Evolutionary conservation across 2,888 invertebrate genomes (phyloP).

Genomic region (Drosophila ezoana): DNA sequence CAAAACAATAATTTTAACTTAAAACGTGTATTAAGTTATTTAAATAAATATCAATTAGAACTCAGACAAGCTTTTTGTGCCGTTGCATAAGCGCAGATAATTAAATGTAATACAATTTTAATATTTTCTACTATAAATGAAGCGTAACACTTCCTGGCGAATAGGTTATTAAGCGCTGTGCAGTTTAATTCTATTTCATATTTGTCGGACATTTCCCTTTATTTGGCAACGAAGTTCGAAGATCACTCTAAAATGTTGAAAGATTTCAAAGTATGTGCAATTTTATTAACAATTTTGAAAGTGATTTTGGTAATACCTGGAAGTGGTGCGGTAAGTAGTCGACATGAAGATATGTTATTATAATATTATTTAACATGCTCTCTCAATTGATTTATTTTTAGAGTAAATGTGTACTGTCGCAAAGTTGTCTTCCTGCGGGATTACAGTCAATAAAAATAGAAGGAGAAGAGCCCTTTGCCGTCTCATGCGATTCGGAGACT

Average conservation of each 20-base stretch:
- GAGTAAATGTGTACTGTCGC: no score
- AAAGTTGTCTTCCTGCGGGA: not conserved
- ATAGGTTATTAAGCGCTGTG: not conserved
- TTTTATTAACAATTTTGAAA: not conserved
- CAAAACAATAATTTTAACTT: no score
- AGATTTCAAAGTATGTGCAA: not conserved
- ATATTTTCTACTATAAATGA: not conserved
- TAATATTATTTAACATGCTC: no score
- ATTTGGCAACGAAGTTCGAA: not conserved
- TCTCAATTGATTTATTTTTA: no score
- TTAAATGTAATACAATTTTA: no score
- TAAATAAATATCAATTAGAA: no score
- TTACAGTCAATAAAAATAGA: not conserved
- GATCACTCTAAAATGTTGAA: not conserved
- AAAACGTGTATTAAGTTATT: no score
- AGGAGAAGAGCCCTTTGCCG: not conserved
- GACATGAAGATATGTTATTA: no score
- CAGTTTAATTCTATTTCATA: not conserved
- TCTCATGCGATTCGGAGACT: not conserved
- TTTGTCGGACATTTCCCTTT: not conserved
- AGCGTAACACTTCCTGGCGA: not conserved
- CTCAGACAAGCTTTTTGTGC: no score
- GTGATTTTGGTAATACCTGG: not conserved
- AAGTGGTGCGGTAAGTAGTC: not conserved
- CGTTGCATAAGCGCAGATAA: no score